Evolutionary conservation across 2,797 vertebrate species (phyloP), one percentile per base, ranked within the genome.

Genomic region (Argya squamiceps): DNA sequence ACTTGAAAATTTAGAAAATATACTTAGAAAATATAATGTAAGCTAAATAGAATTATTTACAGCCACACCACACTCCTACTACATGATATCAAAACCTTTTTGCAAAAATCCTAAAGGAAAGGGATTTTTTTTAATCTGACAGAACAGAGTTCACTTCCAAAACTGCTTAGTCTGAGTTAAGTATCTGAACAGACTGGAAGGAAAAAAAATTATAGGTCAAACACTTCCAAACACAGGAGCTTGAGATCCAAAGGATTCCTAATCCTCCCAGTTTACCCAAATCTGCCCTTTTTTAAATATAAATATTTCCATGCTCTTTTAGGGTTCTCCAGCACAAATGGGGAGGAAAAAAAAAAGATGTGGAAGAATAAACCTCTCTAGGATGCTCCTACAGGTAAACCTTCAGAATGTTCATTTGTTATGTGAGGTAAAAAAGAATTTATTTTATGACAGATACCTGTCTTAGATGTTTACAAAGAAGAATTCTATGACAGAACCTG

Each of bases 111-210:
- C 46, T 76, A 11, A 62, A 67, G 9, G 14, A 26, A 17, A 65
- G 58, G 36, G 2, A 1, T 30, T 39, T 15, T 32, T 68, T 78
- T 60, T 34, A 30, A 63, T 36, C 21, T 81, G 13, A n/a, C 8
- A 53, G 11, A 52, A 68, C 18, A 20, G 47, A 15, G 6, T 30
- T 63, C 9, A 46, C 6, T 56, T 70, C 12, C 70, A 60, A 39
- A 30, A 30, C 26, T 37, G 12, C 30, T 50, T 67, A 46, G 20
- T 15, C 8, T 30, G 8, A 77, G 11, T 16, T 34, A 87, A 62
- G 8, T 47, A 6, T 26, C 50, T 6, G 2, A n/a, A 39, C 7
- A 23, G 2, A 2, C 11, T n/a, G 39, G 6, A 47, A 32, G 4
- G 12, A 67, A 80, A 52, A 36, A 62, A 17, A 58, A 53, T 20